Base-by-base conservation (phyloP, 2,113 vertebrate species). In the Seriola rivoliana region DNA sequence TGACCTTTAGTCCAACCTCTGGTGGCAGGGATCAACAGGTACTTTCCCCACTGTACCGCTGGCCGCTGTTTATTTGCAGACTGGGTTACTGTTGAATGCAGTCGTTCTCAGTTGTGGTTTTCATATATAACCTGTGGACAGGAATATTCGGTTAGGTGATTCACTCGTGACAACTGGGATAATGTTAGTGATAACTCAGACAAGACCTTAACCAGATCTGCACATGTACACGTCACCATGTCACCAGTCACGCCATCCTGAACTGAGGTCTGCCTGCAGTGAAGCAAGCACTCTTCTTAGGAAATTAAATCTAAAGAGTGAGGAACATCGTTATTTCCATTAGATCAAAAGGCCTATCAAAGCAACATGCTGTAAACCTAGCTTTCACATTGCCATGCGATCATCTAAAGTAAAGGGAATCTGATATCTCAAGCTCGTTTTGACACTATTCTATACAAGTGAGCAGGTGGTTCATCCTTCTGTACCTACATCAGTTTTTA, bases 351-450 rank as follows among this genome's bases (percentile, higher is more conserved):
- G 8, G 48, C 58, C 79, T 65, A 73, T 89, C 64, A 29, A 29
- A 78, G 44, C 79, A 67, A 44, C 50, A 65, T 40, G 58, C 29
- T 65, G 62, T 50, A 80, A 64, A 81, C 14, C 4, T 60, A 57
- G 46, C 44, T 72, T 78, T 83, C 60, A 68, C 42, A 5, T 63
- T 17, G 52, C 85, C 75, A 74, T 72, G 58, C 81, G 65, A 78
- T 85, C 50, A 78, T 71, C 62, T 74, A 66, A 67, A 63, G 87
- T 8, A n/a, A 78, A 58, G 52, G 21, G 40, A 88, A 82, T 90
- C n/a, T 76, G 78, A 82, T 77, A 54, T 80, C 71, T 82, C 65
- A 82, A 23, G 78, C 68, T 70, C 73, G 80, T 82, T 85, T 75
- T 66, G 60, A 63, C 72, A 34, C 72, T 71, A 34, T 84, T 60